Conservation (phyloP, 2,797 vertebrate genomes). For the Melanotaenia parkinsoni region DNA sequence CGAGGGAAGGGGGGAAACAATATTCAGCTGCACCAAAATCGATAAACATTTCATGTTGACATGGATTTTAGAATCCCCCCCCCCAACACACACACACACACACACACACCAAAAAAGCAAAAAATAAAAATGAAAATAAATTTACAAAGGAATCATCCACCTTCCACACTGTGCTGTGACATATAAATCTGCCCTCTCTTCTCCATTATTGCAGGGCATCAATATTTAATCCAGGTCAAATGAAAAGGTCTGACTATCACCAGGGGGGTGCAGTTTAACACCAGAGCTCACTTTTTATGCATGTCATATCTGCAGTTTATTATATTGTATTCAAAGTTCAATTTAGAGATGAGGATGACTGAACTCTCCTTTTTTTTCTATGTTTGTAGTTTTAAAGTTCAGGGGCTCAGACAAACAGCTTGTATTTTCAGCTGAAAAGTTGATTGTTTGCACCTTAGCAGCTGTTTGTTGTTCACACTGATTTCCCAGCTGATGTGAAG, state of each 20-base stretch:
- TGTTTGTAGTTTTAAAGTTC: slow-evolving; percentile 11
- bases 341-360: neutral
- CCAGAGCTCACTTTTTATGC: slow-evolving; percentile 29
- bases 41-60: slow-evolving; percentile 31
- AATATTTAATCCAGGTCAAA: slow-evolving; percentile 66
- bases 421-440: slow-evolving; percentile 11
- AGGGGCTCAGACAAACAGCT: neutral
- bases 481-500: slow-evolving; percentile 28
- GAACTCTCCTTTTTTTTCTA: neutral
- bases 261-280: slow-evolving; percentile 22
- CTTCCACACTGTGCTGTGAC: slow-evolving; percentile 24
- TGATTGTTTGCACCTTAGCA: slow-evolving; percentile 21
- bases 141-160: slow-evolving; percentile 10
- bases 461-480: slow-evolving; percentile 24
- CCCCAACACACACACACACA: too few relatives aligned
- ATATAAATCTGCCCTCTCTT: slow-evolving; percentile 25
- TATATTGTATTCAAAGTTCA: slow-evolving; percentile 4
- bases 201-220: slow-evolving; percentile 47
- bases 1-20: neutral
- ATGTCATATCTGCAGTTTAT: slow-evolving; percentile 6
- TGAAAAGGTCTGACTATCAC: slow-evolving; percentile 46
- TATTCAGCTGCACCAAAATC: slow-evolving; percentile 4
- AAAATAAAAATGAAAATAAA: slow-evolving; percentile 18
- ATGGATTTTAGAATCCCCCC: slow-evolving; percentile 7
- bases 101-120: too few relatives aligned